Percentiles rank a stretch among this genome's conserved stretches.
Conservation (phyloP, 2,113 vertebrate genomes). For the Pangasianodon gigas region DNA sequence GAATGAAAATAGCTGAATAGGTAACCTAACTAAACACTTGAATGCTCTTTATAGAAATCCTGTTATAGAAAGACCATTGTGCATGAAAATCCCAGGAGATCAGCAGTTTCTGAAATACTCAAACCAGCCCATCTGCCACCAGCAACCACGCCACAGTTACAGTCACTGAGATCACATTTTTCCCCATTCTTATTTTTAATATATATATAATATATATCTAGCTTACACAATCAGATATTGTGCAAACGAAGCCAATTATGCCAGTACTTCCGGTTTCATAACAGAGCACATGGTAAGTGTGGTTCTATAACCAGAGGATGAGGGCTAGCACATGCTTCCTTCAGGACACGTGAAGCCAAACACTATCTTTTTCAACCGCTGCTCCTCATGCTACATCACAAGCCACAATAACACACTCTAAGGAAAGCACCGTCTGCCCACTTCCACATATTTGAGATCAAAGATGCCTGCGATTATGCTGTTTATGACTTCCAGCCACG, state of each 20-base stretch:
- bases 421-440: neutral
- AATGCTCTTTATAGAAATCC: neutral
- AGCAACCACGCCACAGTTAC: too few relatives aligned
- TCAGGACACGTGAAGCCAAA: neutral
- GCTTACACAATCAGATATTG: neutral
- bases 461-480: neutral
- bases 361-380: neutral
- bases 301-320: neutral
- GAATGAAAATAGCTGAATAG: neutral
- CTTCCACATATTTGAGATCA: neutral
- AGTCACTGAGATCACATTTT: too few relatives aligned
- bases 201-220: too few relatives aligned
- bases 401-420: neutral
- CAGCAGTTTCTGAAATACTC: neutral
- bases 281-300: neutral
- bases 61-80: too few relatives aligned
- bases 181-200: too few relatives aligned
- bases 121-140: neutral
- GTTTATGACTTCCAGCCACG: too few relatives aligned
- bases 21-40: neutral
- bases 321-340: neutral
- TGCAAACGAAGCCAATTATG: neutral
- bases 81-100: neutral
- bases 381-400: neutral
- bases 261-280: neutral